Conservation (phyloP, 2,888 invertebrate genomes). For the Scaptomyza caliginosa region DNA sequence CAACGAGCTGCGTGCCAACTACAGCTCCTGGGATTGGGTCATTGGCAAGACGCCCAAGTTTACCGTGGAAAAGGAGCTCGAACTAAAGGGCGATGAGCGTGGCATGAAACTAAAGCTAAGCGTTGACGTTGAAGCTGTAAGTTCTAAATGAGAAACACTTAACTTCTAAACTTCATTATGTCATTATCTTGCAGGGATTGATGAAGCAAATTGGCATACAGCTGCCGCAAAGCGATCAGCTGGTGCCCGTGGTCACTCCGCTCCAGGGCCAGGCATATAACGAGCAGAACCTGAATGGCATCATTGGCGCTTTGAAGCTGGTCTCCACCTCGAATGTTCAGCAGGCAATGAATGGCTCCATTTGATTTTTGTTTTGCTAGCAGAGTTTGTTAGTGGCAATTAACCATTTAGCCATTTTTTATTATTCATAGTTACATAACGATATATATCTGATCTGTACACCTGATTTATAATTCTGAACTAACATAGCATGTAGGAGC, state of each 20-base stretch:
- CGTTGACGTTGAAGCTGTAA: slow-evolving; percentile 84
- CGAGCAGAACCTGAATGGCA: slow-evolving; percentile 83
- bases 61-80: slow-evolving; percentile 85
- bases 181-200: slow-evolving; percentile 71
- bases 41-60: slow-evolving; percentile 95
- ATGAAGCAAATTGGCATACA: slow-evolving; percentile 82
- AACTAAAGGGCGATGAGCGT: slow-evolving; percentile 84
- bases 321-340: slow-evolving; percentile 84
- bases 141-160: neutral
- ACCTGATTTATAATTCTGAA: slow-evolving; percentile 40
- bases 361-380: slow-evolving; percentile 53
- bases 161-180: neutral
- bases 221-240: slow-evolving; percentile 81
- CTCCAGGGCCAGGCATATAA: slow-evolving; percentile 81
- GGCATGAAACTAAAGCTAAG: slow-evolving; percentile 86
- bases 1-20: slow-evolving; percentile 88
- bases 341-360: slow-evolving; percentile 83
- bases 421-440: neutral
- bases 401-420: neutral
- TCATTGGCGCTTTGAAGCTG: slow-evolving; percentile 82
- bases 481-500: slow-evolving; percentile 40
- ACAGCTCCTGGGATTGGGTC: slow-evolving; percentile 94
- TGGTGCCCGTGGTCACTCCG: slow-evolving; percentile 83
- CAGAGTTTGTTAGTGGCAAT: slow-evolving; percentile 17
- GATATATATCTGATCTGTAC: slow-evolving; percentile 20